A percentile compares a stretch with the other conserved stretches of the same genome.
These are phyloP conservation scores for Apocheima hispidaria DNA, from an alignment of 2,888 invertebrate species.

Conservation along the genomic window DNA sequence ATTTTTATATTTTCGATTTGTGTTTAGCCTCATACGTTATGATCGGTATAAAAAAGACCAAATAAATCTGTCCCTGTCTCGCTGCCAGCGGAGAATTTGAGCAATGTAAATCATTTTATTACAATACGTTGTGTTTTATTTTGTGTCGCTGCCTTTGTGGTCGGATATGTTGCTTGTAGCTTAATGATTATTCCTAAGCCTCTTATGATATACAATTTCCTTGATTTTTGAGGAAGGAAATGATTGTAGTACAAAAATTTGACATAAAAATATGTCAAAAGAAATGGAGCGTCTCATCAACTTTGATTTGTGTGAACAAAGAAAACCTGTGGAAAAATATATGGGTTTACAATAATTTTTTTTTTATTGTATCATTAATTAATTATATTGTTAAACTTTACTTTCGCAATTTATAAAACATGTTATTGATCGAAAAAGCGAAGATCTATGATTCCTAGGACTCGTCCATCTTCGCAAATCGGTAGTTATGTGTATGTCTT, in stretches of 20 bases:
- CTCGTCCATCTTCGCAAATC: too few species aligned
- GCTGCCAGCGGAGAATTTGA: conserved; percentile 77
- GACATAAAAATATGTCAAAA: too few species aligned
- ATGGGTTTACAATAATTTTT: too few species aligned
- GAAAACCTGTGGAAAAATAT: too few species aligned
- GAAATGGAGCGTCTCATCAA: too few species aligned
- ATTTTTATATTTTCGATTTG: conserved; percentile 63
- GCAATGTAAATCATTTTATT: conserved; percentile 85
- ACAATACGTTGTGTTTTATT: conserved; percentile 77
- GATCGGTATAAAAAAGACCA: conserved; percentile 79
- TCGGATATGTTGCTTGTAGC: conserved; percentile 66
- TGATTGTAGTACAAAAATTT: too few species aligned
- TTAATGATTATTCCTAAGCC: conserved; percentile 56
- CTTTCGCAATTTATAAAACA: too few species aligned
- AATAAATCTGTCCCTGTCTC: conserved; percentile 81
- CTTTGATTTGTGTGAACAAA: conserved; percentile 16
- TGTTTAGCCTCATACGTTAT: conserved; percentile 81
- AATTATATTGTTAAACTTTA: too few species aligned
- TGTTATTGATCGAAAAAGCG: too few species aligned
- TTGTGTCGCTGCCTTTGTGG: conserved; percentile 70
- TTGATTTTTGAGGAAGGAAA: conserved; percentile 32
- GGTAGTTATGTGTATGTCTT: too few species aligned
- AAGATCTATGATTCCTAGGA: too few species aligned
- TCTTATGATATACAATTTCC: conserved; percentile 42
- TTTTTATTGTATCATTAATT: too few species aligned